These are phyloP conservation scores for Siniperca undulata DNA, from an alignment of 2,797 vertebrate genomes.

Conservation along the genomic window DNA sequence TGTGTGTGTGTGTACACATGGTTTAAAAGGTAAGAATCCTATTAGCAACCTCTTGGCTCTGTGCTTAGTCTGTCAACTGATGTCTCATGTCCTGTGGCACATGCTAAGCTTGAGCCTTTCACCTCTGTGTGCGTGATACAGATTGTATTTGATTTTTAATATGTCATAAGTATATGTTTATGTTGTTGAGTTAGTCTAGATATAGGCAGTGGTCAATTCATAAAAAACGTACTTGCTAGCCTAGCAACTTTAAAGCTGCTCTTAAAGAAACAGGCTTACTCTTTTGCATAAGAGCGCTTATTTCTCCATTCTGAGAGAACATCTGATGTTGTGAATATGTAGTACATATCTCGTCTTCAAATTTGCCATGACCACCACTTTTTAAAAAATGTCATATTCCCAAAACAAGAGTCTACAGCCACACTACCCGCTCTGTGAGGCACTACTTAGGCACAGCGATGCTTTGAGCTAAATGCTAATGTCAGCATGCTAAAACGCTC, in stretches of 20 bases:
- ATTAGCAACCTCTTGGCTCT: constrained; percentile 62
- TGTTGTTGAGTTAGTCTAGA: background rate
- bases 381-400: too few species aligned
- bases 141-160: constrained; percentile 7
- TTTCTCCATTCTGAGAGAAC: background rate
- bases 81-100: constrained; percentile 2
- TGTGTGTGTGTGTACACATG: constrained; percentile 1
- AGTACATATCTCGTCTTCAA: background rate
- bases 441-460: too few species aligned
- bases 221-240: background rate
- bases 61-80: constrained; percentile 44
- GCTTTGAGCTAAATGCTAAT: too few species aligned
- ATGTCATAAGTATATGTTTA: background rate
- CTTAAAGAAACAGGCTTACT: background rate
- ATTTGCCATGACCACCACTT: too few species aligned
- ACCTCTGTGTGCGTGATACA: background rate
- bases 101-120: background rate
- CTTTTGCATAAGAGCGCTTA: background rate
- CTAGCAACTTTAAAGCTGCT: background rate
- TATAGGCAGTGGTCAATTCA: background rate
- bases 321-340: background rate
- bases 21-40: constrained; percentile 67
- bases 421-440: too few species aligned
- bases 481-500: too few species aligned
- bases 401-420: too few species aligned